Evolutionary conservation across 2,113 vertebrate genomes (phyloP).

Genomic region (Oriolus oriolus): DNA sequence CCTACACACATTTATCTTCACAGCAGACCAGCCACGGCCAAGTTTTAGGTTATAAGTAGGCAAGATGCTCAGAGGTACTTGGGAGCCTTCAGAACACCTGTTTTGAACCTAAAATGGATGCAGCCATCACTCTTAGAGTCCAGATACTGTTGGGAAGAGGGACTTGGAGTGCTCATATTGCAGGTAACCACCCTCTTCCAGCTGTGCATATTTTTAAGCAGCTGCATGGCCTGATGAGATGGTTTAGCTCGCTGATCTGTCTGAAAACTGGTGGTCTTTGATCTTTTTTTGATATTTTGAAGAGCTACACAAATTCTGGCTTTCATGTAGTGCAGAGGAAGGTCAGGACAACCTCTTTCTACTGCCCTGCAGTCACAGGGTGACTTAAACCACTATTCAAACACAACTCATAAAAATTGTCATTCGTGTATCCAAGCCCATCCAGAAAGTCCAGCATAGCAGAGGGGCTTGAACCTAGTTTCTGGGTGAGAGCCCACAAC

Average conservation of each 20-base stretch:
- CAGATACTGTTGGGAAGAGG: background rate
- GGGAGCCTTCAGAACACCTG: background rate
- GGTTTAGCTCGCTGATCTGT: background rate
- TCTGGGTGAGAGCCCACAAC: background rate
- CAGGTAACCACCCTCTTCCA: background rate
- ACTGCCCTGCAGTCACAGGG: background rate
- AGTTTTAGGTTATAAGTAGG: background rate
- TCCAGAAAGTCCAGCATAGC: background rate
- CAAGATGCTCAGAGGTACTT: background rate
- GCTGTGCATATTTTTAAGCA: background rate
- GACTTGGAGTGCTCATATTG: background rate
- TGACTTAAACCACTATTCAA: background rate
- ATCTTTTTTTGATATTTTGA: background rate
- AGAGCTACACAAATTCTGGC: background rate
- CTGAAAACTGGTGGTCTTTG: background rate
- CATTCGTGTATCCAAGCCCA: background rate
- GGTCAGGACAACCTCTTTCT: background rate
- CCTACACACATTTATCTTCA: background rate
- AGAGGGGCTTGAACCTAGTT: background rate
- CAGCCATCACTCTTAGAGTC: background rate
- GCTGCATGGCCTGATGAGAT: background rate
- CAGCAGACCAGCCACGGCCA: background rate
- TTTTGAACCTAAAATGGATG: background rate
- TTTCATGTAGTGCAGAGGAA: background rate
- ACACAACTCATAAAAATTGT: background rate